Percentiles rank a stretch among this genome's conserved stretches.
phyloP scores from a whole-genome alignment of 1,140 invertebrate genomes.

The Drosophila pseudoananassae region DNA sequence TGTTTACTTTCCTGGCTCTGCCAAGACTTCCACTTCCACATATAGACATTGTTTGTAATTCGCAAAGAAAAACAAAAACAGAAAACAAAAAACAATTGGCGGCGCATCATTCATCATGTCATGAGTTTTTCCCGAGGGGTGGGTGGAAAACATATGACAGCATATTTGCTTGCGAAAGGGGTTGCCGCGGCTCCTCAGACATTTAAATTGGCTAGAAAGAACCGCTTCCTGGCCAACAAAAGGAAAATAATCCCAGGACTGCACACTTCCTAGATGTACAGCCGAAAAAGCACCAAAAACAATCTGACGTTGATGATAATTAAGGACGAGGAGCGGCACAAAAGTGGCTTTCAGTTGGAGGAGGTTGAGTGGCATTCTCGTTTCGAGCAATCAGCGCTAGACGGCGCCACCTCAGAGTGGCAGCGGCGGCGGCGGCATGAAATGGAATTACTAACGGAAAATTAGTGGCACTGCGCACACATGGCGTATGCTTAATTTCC shows the following conservation, averaged over 20 bases:
- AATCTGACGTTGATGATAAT: constrained; percentile 73
- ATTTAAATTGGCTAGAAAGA: constrained; percentile 60
- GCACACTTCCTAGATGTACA: not conserved
- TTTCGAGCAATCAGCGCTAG: constrained; percentile 14
- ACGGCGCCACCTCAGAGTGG: constrained; percentile 43
- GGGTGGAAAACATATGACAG: constrained; percentile 65
- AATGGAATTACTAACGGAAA: constrained; percentile 80
- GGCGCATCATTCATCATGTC: constrained; percentile 70
- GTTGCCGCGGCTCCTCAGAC: constrained; percentile 22
- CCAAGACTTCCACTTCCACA: constrained; percentile 32
- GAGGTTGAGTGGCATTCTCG: constrained; percentile 18
- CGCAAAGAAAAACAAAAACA: constrained; percentile 60
- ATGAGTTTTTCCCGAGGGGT: not conserved
- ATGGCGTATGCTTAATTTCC: constrained; percentile 75
- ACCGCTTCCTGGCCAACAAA: constrained; percentile 13
- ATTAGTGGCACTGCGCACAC: constrained; percentile 64
- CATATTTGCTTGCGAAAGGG: constrained; percentile 58
- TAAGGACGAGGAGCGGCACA: constrained; percentile 52
- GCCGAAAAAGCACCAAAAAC: constrained; percentile 42
- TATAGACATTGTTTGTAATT: constrained; percentile 66
- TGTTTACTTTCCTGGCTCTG: constrained; percentile 42
- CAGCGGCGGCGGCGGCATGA: constrained; percentile 29
- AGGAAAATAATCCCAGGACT: constrained; percentile 28
- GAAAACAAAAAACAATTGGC: constrained; percentile 69
- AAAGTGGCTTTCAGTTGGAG: constrained; percentile 12